Evolutionary conservation across 2,888 invertebrate genomes (phyloP).

Genomic region (Oligia latruncula): DNA sequence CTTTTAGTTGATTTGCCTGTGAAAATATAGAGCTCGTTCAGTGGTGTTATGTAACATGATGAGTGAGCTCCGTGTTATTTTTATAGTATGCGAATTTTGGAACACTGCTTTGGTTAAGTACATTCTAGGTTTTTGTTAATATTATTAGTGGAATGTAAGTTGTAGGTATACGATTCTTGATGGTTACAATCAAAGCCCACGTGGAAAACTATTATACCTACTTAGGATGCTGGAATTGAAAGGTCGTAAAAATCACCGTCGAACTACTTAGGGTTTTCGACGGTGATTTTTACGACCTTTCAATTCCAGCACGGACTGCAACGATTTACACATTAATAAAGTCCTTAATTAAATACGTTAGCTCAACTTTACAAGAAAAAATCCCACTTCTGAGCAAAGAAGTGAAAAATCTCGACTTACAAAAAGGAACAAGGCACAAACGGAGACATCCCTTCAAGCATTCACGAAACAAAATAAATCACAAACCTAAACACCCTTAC

Average conservation of each 20-base stretch:
- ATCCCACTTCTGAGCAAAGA: background rate
- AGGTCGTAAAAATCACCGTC: too few species aligned
- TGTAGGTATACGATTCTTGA: too few species aligned
- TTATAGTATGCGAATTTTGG: background rate
- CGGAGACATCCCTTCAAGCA: constrained; percentile 8
- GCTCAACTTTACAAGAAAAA: background rate
- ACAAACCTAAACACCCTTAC: constrained; percentile 29
- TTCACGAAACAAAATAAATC: constrained; percentile 45
- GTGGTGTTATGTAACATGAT: constrained; percentile 26
- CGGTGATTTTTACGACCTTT: background rate
- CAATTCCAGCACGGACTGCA: background rate
- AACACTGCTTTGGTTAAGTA: background rate
- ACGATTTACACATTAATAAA: background rate
- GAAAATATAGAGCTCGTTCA: constrained; percentile 34
- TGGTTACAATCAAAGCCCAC: background rate
- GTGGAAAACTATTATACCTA: background rate
- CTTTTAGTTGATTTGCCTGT: constrained; percentile 54
- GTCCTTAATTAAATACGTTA: background rate
- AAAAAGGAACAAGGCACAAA: constrained; percentile 15
- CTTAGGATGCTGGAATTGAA: too few species aligned
- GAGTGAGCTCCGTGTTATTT: constrained; percentile 26
- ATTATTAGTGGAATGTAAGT: background rate
- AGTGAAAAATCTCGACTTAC: background rate
- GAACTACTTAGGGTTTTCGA: background rate
- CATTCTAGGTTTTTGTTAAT: background rate